phyloP scores from a whole-genome alignment of 2,797 vertebrate species.

The Rallus crepitans region DNA sequence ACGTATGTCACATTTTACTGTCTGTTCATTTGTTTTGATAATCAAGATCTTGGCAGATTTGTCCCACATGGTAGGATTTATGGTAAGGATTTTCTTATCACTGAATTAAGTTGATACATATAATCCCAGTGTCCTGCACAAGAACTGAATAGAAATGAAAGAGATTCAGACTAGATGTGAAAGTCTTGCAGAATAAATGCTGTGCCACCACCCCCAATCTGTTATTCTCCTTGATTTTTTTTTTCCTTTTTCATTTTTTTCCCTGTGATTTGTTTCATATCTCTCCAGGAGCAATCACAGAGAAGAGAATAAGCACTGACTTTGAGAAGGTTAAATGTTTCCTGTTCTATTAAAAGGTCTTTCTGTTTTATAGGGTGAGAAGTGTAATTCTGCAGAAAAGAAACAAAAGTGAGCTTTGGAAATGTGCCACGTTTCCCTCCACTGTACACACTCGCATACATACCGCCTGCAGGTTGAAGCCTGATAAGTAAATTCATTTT shows the following conservation, averaged over 20 bases:
- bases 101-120: constrained; percentile 63
- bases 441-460: background rate
- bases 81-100: constrained; percentile 76
- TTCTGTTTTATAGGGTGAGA: background rate
- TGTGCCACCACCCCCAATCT: background rate
- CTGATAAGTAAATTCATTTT: constrained; percentile 40
- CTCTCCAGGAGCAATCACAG: background rate
- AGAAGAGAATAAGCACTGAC: background rate
- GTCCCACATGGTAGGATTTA: constrained; percentile 77
- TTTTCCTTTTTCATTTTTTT: background rate
- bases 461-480: background rate
- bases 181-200: background rate
- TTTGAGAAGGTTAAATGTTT: constrained; percentile 50
- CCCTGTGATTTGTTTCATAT: background rate
- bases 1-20: constrained; percentile 74
- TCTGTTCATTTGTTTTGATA: constrained; percentile 81
- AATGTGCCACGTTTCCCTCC: background rate
- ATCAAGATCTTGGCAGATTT: constrained; percentile 80
- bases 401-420: constrained; percentile 6
- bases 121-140: constrained; percentile 56
- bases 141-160: constrained; percentile 72
- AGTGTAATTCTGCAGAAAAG: background rate
- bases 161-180: constrained; percentile 24
- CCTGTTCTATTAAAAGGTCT: background rate
- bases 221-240: background rate